Percentiles rank a stretch among this genome's conserved stretches.
phyloP scores from a whole-genome alignment of 2,888 invertebrate species.

The Periphyllus acericola region DNA sequence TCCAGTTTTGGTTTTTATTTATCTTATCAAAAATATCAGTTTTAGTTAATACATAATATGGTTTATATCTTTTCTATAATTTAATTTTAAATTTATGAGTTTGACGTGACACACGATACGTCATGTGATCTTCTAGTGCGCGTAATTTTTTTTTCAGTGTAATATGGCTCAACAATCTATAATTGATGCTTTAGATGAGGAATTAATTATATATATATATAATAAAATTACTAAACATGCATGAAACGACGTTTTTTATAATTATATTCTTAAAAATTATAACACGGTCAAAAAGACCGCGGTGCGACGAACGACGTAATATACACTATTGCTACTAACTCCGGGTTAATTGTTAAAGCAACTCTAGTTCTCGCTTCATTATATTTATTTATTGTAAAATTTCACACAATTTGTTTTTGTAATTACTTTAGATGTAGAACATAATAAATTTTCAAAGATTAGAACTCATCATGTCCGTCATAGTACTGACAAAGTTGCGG shows the following conservation, averaged over 20 bases:
- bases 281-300: too few species aligned
- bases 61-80: conserved; percentile 13
- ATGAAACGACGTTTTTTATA: conserved; percentile 13
- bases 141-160: conserved; percentile 7
- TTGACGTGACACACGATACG: conserved; percentile 6
- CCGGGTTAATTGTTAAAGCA: too few species aligned
- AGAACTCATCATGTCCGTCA: too few species aligned
- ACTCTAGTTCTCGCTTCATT: too few species aligned
- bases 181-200: conserved; percentile 27
- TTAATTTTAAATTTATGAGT: conserved; percentile 28
- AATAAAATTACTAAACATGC: background rate
- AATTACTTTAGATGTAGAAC: too few species aligned
- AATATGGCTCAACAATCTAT: conserved; percentile 21
- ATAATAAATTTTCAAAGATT: too few species aligned
- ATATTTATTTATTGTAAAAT: too few species aligned
- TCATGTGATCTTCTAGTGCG: conserved; percentile 11
- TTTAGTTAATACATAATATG: background rate
- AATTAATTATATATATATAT: conserved; percentile 3
- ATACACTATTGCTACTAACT: too few species aligned
- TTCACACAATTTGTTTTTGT: too few species aligned
- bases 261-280: too few species aligned
- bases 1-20: background rate
- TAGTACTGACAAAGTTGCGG: too few species aligned
- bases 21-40: background rate
- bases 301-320: too few species aligned